phyloP scores from a whole-genome alignment of 2,113 vertebrate genomes.

The Takifugu flavidus region DNA sequence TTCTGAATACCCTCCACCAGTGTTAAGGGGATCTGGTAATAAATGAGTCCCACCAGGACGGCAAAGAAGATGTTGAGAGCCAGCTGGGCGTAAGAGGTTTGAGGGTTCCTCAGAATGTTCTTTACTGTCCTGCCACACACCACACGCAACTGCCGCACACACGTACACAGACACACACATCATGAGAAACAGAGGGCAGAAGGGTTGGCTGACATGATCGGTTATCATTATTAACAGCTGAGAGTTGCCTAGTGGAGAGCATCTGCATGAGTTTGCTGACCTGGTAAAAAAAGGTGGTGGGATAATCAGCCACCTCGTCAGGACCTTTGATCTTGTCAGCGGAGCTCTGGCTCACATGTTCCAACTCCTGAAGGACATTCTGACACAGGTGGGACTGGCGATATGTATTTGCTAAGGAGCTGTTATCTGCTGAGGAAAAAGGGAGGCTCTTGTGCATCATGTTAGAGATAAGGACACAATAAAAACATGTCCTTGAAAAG shows the following conservation, averaged over 20 bases:
- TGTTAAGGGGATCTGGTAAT: constrained; percentile 73
- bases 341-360: constrained; percentile 19
- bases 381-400: constrained; percentile 56
- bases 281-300: constrained; percentile 76
- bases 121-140: constrained; percentile 67
- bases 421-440: constrained; percentile 30
- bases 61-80: constrained; percentile 72
- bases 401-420: constrained; percentile 55
- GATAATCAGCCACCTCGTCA: constrained; percentile 39
- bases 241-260: not conserved
- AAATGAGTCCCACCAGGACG: constrained; percentile 77
- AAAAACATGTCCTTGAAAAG: not conserved
- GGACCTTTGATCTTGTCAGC: not conserved
- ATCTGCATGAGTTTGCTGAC: constrained; percentile 37
- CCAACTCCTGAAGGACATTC: constrained; percentile 59
- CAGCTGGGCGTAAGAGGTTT: constrained; percentile 77
- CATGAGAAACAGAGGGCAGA: constrained; percentile 7
- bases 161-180: constrained; percentile 25
- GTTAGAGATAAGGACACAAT: not conserved
- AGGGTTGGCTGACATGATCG: constrained; percentile 3
- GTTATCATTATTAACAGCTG: not conserved
- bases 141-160: constrained; percentile 64
- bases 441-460: not conserved
- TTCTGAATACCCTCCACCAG: constrained; percentile 78
- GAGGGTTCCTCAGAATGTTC: constrained; percentile 76